Conservation (phyloP, 1,140 invertebrate genomes). For the Coenobita brevimanus region DNA sequence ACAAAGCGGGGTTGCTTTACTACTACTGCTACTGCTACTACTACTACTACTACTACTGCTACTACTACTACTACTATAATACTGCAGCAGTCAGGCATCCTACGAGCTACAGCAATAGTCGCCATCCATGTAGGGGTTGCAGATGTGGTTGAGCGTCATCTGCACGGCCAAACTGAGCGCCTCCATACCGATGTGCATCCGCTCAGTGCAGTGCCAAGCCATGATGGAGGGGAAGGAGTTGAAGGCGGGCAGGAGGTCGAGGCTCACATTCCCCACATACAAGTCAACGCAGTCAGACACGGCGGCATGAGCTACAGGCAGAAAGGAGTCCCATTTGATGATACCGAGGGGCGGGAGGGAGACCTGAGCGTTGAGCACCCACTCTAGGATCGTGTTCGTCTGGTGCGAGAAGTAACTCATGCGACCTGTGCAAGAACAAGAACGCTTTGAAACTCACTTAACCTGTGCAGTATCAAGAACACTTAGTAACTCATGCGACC, state of each 20-base stretch:
- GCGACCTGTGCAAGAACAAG: not conserved
- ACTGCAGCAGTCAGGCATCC: too few relatives aligned
- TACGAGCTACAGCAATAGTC: conserved; percentile 22
- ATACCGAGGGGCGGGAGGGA: conserved; percentile 10
- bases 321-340: conserved; percentile 50
- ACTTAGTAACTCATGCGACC: not conserved
- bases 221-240: not conserved
- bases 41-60: too few relatives aligned
- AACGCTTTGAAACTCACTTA: not conserved
- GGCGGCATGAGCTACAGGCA: conserved; percentile 29
- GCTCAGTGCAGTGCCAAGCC: conserved; percentile 40
- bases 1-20: too few relatives aligned
- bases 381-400: conserved; percentile 30
- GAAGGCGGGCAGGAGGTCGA: not conserved
- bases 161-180: conserved; percentile 43
- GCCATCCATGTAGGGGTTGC: conserved; percentile 38
- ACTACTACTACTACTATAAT: too few relatives aligned
- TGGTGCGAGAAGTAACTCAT: conserved; percentile 29
- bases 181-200: conserved; percentile 41
- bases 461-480: not conserved
- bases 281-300: conserved; percentile 27
- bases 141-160: conserved; percentile 41
- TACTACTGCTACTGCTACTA: too few relatives aligned
- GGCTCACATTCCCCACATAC: not conserved
- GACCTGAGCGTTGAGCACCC: conserved; percentile 36